A percentile compares a stretch with the other conserved stretches of the same genome.
Evolutionary conservation across 2,888 invertebrate genomes (phyloP).

Genomic region (Punctoribates punctum): DNA sequence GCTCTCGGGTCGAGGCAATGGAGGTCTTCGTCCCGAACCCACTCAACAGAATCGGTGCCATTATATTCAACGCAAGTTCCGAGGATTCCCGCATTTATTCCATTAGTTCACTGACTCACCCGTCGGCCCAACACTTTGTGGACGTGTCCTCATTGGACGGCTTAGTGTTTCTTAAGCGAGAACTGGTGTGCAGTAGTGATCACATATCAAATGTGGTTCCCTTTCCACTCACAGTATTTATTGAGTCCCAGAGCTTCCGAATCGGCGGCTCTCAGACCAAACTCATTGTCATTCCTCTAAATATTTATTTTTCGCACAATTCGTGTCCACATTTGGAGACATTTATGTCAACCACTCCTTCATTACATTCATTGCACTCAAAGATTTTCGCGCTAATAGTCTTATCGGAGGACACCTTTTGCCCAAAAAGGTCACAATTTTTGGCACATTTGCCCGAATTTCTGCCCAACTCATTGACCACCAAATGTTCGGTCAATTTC

Average conservation of each 20-base stretch:
- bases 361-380: not conserved
- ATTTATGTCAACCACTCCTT: not conserved
- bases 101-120: conserved; percentile 25
- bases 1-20: not conserved
- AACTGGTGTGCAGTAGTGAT: conserved; percentile 34
- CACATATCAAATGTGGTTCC: conserved; percentile 55
- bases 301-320: conserved; percentile 45
- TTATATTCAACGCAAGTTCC: conserved; percentile 50
- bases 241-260: conserved; percentile 65
- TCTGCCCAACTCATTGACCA: conserved; percentile 43
- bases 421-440: conserved; percentile 45
- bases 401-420: conserved; percentile 31
- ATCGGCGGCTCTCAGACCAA: conserved; percentile 47
- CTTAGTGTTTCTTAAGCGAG: conserved; percentile 34
- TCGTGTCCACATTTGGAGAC: conserved; percentile 40
- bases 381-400: conserved; percentile 17
- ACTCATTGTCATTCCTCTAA: conserved; percentile 44
- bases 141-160: conserved; percentile 38
- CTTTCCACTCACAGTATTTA: conserved; percentile 76
- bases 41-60: conserved; percentile 18
- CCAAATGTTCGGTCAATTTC: conserved; percentile 43
- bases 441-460: conserved; percentile 45
- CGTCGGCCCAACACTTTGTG: conserved; percentile 38
- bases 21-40: not conserved
- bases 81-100: conserved; percentile 36